Base-by-base conservation (phyloP, 2,797 vertebrate species). In the Coranthus polyacanthus region DNA sequence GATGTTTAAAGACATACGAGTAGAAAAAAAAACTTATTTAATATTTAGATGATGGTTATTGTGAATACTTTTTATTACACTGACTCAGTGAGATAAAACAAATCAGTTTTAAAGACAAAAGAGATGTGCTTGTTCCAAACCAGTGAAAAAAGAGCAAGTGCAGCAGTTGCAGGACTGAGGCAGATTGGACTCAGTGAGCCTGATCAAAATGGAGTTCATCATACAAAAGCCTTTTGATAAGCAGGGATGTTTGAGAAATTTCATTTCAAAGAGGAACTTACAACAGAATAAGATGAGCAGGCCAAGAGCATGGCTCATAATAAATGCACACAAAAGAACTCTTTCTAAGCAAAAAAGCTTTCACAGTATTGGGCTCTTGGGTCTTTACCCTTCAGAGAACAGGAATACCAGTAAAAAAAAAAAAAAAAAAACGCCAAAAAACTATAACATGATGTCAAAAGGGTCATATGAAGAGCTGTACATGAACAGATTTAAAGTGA, bases 271-370 rank as follows among this genome's bases (percentile, higher is more conserved):
- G 46, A 63, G 15, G 11, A 50, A 72, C 36, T 61, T 50, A 53
- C 46, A 58, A 58, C 52, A 59, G 52, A 61, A 58, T 26, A 64
- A 68, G 57, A 67, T 47, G 12, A 70, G 62, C 12, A n/a, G 38
- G 32, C 46, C 56, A 36, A 57, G 37, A 44, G 53, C 51, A 56
- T 22, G 62, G 72, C 59, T 87, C 60, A 78, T 58, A 72, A 61
- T 45, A 78, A 65, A 82, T 37, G 47, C 56, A 74, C 41, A 83
- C 61, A 82, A 82, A 84, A 72, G 56, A 76, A 49, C 22, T 69
- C 54, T 65, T 46, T 62, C 67, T 44, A 51, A 49, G 47, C 49
- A 81, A 82, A 29, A 89, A 86, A 73, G 64, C 68, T 64, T 58
- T 64, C 32, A 39, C 59, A 68, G 42, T 24, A 26, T 53, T 52